These are phyloP conservation scores for Channa argus DNA, from an alignment of 2,113 vertebrate species.

Conservation along the genomic window DNA sequence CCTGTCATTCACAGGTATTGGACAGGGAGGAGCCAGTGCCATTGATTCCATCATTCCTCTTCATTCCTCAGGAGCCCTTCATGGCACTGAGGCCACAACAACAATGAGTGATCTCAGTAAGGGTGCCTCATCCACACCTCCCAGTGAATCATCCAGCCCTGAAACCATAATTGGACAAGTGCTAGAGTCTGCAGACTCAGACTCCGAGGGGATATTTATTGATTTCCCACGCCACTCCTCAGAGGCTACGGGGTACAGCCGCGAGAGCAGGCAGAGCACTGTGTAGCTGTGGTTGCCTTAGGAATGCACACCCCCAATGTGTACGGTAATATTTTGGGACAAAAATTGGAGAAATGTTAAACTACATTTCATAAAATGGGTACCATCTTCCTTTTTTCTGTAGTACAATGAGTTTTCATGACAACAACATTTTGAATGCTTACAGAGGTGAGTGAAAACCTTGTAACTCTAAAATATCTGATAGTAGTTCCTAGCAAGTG, in stretches of 20 bases:
- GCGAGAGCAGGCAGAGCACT: slow-evolving; percentile 76
- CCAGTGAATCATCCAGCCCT: slow-evolving; percentile 89
- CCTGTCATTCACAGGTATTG: slow-evolving; percentile 49
- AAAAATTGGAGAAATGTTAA: slow-evolving; percentile 20
- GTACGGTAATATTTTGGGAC: slow-evolving; percentile 31
- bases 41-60: slow-evolving; percentile 73
- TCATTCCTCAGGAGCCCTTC: slow-evolving; percentile 80
- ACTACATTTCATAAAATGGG: slow-evolving; percentile 35
- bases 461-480: slow-evolving; percentile 14
- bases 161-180: slow-evolving; percentile 93
- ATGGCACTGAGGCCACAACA: slow-evolving; percentile 72
- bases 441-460: slow-evolving; percentile 44
- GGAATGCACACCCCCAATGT: slow-evolving; percentile 7
- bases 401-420: slow-evolving; percentile 24
- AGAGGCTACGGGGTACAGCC: slow-evolving; percentile 67
- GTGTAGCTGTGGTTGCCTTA: slow-evolving; percentile 64
- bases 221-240: slow-evolving; percentile 87
- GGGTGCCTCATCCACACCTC: slow-evolving; percentile 80
- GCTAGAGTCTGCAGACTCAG: slow-evolving; percentile 91
- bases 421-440: slow-evolving; percentile 51
- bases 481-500: background rate
- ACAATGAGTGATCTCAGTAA: slow-evolving; percentile 83
- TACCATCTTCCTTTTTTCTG: slow-evolving; percentile 51
- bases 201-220: slow-evolving; percentile 95
- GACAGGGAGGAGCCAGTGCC: slow-evolving; percentile 57